A percentile compares a stretch with the other conserved stretches of the same genome.
Evolutionary conservation across 2,113 vertebrate species (phyloP).

Genomic region (Zapornia atra): DNA sequence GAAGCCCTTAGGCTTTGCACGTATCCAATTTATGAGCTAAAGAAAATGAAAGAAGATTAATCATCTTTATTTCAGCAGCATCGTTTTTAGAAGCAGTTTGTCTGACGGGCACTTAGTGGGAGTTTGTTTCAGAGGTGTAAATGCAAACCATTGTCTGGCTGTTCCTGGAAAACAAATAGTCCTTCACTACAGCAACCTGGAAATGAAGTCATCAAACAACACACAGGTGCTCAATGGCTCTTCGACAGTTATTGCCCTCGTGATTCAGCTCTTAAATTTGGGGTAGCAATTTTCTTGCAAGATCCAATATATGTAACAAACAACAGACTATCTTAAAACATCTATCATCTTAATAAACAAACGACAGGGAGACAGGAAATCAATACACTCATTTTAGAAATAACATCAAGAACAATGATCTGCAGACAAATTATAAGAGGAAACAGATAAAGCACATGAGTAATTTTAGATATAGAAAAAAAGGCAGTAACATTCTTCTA

Average conservation of each 20-base stretch:
- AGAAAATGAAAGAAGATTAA: not conserved
- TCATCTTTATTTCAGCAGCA: not conserved
- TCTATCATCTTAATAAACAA: conserved; percentile 11
- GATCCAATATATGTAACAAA: not conserved
- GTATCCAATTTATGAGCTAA: not conserved
- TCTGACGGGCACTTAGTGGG: not conserved
- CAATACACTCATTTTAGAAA: conserved; percentile 29
- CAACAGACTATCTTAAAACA: not conserved
- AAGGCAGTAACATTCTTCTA: not conserved
- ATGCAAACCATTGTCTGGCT: not conserved
- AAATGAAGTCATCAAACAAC: not conserved
- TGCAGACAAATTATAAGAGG: conserved; percentile 33
- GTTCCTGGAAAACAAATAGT: not conserved
- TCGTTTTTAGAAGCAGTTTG: not conserved
- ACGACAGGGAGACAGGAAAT: conserved; percentile 25
- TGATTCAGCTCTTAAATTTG: not conserved
- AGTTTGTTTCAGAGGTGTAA: not conserved
- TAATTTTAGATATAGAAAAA: conserved; percentile 35
- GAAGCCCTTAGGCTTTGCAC: not conserved
- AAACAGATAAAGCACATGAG: conserved; percentile 19
- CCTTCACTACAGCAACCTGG: not conserved
- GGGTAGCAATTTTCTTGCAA: not conserved
- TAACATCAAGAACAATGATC: conserved; percentile 25
- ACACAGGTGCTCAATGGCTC: not conserved
- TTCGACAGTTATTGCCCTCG: not conserved